phyloP scores from a whole-genome alignment of 2,888 invertebrate species.

The Chesias legatella region DNA sequence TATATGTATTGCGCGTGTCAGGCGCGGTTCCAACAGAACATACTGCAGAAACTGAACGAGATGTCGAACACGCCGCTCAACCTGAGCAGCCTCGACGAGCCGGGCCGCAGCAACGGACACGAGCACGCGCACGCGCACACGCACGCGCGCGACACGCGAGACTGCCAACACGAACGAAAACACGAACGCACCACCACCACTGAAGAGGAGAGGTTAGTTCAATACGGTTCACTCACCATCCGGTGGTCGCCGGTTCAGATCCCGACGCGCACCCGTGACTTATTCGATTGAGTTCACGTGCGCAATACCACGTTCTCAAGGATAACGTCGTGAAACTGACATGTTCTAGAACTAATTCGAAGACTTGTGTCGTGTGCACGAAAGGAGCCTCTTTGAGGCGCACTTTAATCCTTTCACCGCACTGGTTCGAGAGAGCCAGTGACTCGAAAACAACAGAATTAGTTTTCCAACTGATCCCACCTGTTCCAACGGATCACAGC shows the following conservation, averaged over 20 bases:
- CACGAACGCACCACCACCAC: constrained; percentile 8
- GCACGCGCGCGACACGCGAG: background rate
- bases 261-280: constrained; percentile 13
- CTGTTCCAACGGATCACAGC: too few relatives aligned
- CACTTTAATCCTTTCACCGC: too few relatives aligned
- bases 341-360: too few relatives aligned
- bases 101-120: constrained; percentile 6
- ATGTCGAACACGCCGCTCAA: constrained; percentile 71
- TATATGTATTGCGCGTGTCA: constrained; percentile 34
- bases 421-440: too few relatives aligned
- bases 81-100: constrained; percentile 66
- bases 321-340: too few relatives aligned
- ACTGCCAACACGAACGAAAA: background rate
- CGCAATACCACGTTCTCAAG: too few relatives aligned
- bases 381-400: too few relatives aligned
- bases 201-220: constrained; percentile 19
- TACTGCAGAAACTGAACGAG: constrained; percentile 66
- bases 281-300: background rate
- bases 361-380: too few relatives aligned
- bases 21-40: constrained; percentile 65
- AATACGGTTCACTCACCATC: too few relatives aligned
- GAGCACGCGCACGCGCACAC: constrained; percentile 2
- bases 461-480: too few relatives aligned
- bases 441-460: too few relatives aligned
- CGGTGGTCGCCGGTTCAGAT: too few relatives aligned